phyloP scores from a whole-genome alignment of 1,140 invertebrate genomes.

The Tetramorium simillimum region DNA sequence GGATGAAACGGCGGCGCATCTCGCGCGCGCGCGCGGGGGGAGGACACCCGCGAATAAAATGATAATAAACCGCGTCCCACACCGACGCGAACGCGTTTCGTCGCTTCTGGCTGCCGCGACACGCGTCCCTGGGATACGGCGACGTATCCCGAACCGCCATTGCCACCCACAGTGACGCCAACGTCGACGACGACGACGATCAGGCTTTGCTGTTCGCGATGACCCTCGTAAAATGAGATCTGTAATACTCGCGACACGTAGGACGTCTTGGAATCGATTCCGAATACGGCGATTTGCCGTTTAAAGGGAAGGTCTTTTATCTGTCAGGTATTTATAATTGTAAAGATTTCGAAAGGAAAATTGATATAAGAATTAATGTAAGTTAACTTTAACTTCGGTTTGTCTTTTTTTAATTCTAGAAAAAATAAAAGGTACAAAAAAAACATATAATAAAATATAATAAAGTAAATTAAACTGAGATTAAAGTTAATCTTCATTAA shows the following conservation, averaged over 20 bases:
- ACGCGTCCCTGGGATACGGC: neutral
- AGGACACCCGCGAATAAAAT: constrained; percentile 70
- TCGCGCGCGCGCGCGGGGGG: constrained; percentile 13
- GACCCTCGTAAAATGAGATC: neutral
- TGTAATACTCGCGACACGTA: neutral
- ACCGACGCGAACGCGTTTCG: constrained; percentile 41
- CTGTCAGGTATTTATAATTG: neutral
- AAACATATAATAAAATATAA: no score
- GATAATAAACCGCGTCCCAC: constrained; percentile 66
- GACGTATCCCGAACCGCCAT: neutral
- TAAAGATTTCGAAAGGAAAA: neutral
- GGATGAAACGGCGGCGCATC: neutral
- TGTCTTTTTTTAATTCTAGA: no score
- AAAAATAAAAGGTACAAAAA: no score
- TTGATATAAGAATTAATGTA: neutral
- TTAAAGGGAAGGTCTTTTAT: neutral
- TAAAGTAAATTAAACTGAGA: no score
- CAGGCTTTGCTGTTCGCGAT: neutral
- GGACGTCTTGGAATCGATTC: neutral
- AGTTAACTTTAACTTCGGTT: no score
- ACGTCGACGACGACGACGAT: neutral
- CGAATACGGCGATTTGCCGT: no score
- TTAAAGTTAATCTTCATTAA: no score
- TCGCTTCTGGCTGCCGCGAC: constrained; percentile 13
- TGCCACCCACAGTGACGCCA: neutral